Conservation (phyloP, 2,797 vertebrate species). For the Channallabes apus region DNA sequence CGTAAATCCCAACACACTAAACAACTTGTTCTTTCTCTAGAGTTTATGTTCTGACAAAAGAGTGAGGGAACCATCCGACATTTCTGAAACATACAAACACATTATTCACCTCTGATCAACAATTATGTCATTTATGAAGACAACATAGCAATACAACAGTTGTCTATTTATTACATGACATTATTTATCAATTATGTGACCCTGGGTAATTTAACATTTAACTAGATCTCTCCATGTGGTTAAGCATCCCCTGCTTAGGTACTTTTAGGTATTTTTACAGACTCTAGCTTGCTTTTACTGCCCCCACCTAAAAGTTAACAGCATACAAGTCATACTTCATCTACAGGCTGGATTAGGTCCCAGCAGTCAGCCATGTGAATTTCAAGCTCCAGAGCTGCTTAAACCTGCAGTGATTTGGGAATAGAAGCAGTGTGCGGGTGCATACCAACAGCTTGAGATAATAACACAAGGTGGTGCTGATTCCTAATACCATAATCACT, state of each 20-base stretch:
- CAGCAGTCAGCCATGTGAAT: slow-evolving; percentile 38
- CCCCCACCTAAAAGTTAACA: slow-evolving; percentile 48
- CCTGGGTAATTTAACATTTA: background rate
- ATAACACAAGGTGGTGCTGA: slow-evolving; percentile 42
- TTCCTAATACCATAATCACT: slow-evolving; percentile 41
- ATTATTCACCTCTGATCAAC: background rate
- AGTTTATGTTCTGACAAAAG: background rate
- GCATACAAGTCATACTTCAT: slow-evolving; percentile 42
- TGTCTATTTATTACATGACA: background rate
- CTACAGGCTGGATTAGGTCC: slow-evolving; percentile 34
- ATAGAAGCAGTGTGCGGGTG: slow-evolving; percentile 32
- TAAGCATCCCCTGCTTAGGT: slow-evolving; percentile 5
- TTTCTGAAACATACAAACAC: background rate
- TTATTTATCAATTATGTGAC: background rate
- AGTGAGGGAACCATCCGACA: background rate
- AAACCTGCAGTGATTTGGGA: slow-evolving; percentile 48
- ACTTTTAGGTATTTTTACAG: slow-evolving; percentile 49
- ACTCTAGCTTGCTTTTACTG: slow-evolving; percentile 47
- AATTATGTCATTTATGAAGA: background rate
- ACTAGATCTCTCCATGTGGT: background rate
- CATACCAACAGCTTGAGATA: slow-evolving; percentile 60
- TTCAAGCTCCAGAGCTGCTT: slow-evolving; percentile 43
- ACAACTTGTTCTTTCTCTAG: background rate
- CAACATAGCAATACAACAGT: background rate
- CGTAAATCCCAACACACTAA: background rate